Evolutionary conservation across 2,888 invertebrate species (phyloP).

Genomic region (Colostygia pectinataria): DNA sequence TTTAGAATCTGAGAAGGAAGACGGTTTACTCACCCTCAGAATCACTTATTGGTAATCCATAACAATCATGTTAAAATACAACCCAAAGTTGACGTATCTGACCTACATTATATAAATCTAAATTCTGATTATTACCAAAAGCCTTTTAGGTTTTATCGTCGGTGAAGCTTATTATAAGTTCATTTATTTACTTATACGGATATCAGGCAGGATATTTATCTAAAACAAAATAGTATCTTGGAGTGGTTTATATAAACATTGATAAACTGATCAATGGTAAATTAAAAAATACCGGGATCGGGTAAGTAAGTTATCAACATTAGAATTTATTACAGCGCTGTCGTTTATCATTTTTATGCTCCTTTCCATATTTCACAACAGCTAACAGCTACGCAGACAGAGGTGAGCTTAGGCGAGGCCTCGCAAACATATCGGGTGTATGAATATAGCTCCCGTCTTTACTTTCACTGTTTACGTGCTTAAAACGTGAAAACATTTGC

Average conservation of each 20-base stretch:
- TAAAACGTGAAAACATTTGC: conserved; percentile 42
- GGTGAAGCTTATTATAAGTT: no score
- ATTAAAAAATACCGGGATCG: conserved; percentile 15
- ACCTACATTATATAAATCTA: not conserved
- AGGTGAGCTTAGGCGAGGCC: conserved; percentile 36
- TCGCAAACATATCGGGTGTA: conserved; percentile 41
- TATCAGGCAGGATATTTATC: no score
- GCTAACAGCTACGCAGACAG: conserved; percentile 37
- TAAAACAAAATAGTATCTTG: no score
- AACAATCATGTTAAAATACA: not conserved
- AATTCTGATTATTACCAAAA: conserved; percentile 34
- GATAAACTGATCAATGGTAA: not conserved
- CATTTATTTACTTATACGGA: no score
- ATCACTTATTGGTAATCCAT: not conserved
- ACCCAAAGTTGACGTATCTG: no score
- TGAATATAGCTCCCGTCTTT: conserved; percentile 40
- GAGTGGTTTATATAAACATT: no score
- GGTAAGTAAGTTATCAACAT: conserved; percentile 20
- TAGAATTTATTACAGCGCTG: conserved; percentile 31
- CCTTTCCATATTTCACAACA: conserved; percentile 49
- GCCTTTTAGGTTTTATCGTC: conserved; percentile 30
- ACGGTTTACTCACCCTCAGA: not conserved
- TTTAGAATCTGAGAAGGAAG: conserved; percentile 31
- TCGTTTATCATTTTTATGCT: conserved; percentile 38
- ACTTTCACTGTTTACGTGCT: conserved; percentile 45